phyloP scores from a whole-genome alignment of 2,797 vertebrate species.

The Peromyscus aztecus region DNA sequence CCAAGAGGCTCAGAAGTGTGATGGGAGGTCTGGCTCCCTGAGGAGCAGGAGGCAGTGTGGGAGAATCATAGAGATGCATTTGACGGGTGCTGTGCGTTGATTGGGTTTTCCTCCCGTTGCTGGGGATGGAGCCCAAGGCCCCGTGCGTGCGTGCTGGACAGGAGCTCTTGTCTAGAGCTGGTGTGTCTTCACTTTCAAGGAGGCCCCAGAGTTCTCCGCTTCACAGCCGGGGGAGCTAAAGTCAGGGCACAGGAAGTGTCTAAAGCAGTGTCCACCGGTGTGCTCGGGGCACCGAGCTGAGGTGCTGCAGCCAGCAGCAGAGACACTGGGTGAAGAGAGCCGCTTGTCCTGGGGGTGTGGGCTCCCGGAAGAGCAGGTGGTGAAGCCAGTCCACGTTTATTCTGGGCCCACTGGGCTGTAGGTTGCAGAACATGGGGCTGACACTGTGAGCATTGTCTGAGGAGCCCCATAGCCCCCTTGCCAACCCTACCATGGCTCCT shows the following conservation, averaged over 20 bases:
- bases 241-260: neutral
- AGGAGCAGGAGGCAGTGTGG: neutral
- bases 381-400: neutral
- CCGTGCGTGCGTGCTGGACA: too few species aligned
- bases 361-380: neutral
- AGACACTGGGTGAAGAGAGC: neutral
- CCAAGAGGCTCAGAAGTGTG: neutral
- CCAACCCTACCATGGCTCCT: neutral
- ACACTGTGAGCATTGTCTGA: neutral
- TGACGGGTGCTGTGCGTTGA: too few species aligned
- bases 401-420: neutral
- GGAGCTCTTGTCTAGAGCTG: neutral
- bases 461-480: neutral
- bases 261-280: neutral
- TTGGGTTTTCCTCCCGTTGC: neutral
- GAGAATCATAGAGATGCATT: too few species aligned
- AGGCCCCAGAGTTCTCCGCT: neutral
- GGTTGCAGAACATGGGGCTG: neutral
- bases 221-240: neutral
- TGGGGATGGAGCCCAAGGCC: neutral
- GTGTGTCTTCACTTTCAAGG: neutral
- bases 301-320: neutral
- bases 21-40: neutral
- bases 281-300: too few species aligned
- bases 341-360: neutral